Evolutionary conservation across 2,113 vertebrate species (phyloP).

Genomic region (Petrocephalus microphthalmus): DNA sequence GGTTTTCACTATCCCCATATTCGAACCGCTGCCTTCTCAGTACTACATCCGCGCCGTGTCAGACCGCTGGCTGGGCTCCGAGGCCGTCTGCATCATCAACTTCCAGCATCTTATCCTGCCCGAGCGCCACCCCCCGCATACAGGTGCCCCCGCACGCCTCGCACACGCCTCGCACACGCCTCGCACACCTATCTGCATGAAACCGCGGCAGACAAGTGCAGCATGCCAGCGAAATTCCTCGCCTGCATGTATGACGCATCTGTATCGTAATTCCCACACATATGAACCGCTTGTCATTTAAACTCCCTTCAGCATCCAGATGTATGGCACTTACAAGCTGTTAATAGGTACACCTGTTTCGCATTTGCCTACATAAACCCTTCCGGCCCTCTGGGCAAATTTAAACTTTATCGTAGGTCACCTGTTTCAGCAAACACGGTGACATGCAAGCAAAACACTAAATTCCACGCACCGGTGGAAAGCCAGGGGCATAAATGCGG

Average conservation of each 20-base stretch:
- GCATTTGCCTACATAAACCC: background rate
- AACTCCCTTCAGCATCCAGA: background rate
- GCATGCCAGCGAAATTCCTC: background rate
- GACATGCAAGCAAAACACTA: background rate
- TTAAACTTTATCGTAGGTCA: slow-evolving; percentile 8
- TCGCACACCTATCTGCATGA: background rate
- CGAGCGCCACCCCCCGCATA: slow-evolving; percentile 92
- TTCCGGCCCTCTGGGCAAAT: slow-evolving; percentile 1
- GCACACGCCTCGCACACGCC: slow-evolving; percentile 29
- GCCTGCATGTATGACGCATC: background rate
- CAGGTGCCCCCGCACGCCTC: slow-evolving; percentile 61
- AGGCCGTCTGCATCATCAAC: slow-evolving; percentile 92
- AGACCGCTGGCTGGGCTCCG: slow-evolving; percentile 91
- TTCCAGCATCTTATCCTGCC: slow-evolving; percentile 96
- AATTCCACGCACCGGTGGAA: background rate
- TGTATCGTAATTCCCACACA: background rate
- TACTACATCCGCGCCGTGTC: slow-evolving; percentile 95
- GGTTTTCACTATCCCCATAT: slow-evolving; percentile 96
- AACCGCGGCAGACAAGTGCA: background rate
- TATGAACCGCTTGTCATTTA: background rate
- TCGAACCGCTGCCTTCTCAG: slow-evolving; percentile 92
- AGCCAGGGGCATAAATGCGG: background rate
- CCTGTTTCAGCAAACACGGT: slow-evolving; percentile 6
- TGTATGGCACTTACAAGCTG: background rate
- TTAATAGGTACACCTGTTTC: background rate